Conservation (phyloP, 2,113 vertebrate genomes). For the Ochotona princeps region DNA sequence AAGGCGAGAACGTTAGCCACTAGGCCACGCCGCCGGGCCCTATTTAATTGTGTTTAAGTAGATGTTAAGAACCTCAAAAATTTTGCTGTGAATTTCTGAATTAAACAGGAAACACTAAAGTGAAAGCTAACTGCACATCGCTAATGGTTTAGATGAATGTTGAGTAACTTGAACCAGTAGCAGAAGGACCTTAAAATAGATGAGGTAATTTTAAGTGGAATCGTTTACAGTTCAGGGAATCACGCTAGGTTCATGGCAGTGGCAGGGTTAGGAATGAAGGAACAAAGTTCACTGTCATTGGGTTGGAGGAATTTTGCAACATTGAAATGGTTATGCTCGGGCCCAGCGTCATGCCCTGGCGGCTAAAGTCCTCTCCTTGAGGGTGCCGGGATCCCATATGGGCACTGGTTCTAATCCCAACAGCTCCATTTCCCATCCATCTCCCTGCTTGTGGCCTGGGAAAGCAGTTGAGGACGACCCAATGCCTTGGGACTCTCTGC, state of each 20-base stretch:
- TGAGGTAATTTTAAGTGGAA: not conserved
- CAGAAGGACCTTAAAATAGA: not conserved
- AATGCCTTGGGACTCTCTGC: no score
- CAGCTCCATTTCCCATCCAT: no score
- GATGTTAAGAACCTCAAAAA: not conserved
- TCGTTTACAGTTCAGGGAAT: not conserved
- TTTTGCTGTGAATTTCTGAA: constrained; percentile 5
- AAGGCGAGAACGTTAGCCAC: no score
- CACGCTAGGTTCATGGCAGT: not conserved
- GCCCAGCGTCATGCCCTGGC: no score
- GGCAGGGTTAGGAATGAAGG: not conserved
- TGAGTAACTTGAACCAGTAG: not conserved
- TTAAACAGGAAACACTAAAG: not conserved
- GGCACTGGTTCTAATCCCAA: no score
- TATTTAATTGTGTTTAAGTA: no score
- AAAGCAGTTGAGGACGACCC: no score
- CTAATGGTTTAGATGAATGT: constrained; percentile 8
- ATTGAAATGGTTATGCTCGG: not conserved
- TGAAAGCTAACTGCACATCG: not conserved
- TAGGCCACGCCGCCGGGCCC: no score
- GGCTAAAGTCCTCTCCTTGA: no score
- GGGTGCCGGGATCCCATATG: no score
- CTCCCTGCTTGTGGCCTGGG: no score
- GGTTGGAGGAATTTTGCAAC: not conserved
- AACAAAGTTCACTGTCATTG: not conserved